Percentiles rank a stretch among this genome's conserved stretches.
phyloP scores from a whole-genome alignment of 2,888 invertebrate species.

The Noctua pronuba region DNA sequence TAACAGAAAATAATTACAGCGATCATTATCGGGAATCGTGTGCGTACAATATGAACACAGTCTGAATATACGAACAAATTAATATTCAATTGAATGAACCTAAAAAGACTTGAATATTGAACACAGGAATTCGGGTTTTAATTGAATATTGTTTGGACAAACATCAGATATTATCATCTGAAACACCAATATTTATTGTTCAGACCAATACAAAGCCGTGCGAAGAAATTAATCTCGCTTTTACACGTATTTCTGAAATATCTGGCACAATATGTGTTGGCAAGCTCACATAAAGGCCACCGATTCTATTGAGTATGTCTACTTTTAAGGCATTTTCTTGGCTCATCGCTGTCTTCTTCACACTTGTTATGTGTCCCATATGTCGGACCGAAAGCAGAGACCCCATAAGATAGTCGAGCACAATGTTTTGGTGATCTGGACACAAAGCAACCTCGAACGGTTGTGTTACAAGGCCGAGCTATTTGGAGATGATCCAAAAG shows the following conservation, averaged over 20 bases:
- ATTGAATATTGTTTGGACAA: conserved; percentile 23
- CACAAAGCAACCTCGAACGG: conserved; percentile 55
- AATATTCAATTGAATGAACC: conserved; percentile 17
- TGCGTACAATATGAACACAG: conserved; percentile 8
- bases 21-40: conserved; percentile 23
- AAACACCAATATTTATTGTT: conserved; percentile 15
- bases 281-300: conserved; percentile 53
- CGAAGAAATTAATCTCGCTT: conserved; percentile 35
- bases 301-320: conserved; percentile 37
- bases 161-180: conserved; percentile 4
- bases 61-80: neutral
- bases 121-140: neutral
- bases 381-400: conserved; percentile 34
- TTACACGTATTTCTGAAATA: conserved; percentile 46
- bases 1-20: conserved; percentile 32
- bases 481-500: conserved; percentile 74
- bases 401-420: conserved; percentile 41
- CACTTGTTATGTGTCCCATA: conserved; percentile 34
- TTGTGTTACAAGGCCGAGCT: conserved; percentile 69
- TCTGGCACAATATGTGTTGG: conserved; percentile 52
- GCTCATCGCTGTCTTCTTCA: conserved; percentile 38
- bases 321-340: conserved; percentile 46
- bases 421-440: conserved; percentile 56
- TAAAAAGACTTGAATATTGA: conserved; percentile 13
- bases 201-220: conserved; percentile 17